Conservation (phyloP, 2,113 vertebrate species). For the Clarias macrocephalus region DNA sequence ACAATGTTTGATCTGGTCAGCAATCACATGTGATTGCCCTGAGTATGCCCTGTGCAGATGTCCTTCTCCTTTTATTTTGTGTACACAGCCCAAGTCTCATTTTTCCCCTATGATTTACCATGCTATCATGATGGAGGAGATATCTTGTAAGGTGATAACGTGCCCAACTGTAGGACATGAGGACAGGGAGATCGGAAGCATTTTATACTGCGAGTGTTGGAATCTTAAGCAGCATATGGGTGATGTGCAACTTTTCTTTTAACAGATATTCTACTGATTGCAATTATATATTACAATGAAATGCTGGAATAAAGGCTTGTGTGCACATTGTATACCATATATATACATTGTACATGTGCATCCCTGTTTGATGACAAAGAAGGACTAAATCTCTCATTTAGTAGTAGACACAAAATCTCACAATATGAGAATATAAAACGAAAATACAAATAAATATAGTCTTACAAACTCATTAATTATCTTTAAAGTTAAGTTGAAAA, state of each 20-base stretch:
- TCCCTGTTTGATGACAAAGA: background rate
- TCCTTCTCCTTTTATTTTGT: slow-evolving; percentile 71
- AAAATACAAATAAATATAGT: background rate
- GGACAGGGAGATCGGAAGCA: background rate
- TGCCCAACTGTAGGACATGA: background rate
- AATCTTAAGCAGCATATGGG: background rate
- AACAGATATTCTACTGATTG: background rate
- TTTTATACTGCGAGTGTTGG: background rate
- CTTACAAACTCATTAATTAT: background rate
- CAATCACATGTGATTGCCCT: slow-evolving; percentile 64
- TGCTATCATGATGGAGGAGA: background rate
- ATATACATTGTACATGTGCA: no score
- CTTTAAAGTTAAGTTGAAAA: background rate
- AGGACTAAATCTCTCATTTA: background rate
- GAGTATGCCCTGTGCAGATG: slow-evolving; percentile 74
- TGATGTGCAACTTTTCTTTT: background rate
- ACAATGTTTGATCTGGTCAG: background rate
- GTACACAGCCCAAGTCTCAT: slow-evolving; percentile 71
- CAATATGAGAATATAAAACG: background rate
- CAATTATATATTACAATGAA: background rate
- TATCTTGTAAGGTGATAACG: background rate
- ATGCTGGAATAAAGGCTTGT: background rate
- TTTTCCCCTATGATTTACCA: background rate
- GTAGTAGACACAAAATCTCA: background rate
- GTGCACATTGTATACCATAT: no score